These are phyloP conservation scores for Trachemys scripta DNA, from an alignment of 2,113 vertebrate species.

Conservation along the genomic window DNA sequence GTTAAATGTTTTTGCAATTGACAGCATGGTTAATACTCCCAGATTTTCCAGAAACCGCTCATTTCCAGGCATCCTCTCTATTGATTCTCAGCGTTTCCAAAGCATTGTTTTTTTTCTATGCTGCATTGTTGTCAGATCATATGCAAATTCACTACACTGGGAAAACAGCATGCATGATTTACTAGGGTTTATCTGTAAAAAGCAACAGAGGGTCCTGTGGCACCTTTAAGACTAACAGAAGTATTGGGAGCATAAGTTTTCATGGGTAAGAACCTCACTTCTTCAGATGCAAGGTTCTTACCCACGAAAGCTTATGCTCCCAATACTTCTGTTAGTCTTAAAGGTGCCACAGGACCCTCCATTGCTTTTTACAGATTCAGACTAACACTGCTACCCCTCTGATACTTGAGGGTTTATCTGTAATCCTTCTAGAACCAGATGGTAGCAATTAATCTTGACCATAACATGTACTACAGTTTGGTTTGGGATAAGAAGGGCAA, in stretches of 20 bases:
- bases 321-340: too few species aligned
- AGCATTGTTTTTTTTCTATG: constrained; percentile 44
- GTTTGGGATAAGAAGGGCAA: background rate
- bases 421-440: constrained; percentile 18
- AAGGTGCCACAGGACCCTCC: too few species aligned
- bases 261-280: too few species aligned
- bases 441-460: constrained; percentile 13
- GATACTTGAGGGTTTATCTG: background rate
- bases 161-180: constrained; percentile 34
- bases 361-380: too few species aligned
- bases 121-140: background rate
- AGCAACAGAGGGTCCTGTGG: too few species aligned
- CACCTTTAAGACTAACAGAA: too few species aligned
- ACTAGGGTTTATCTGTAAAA: constrained; percentile 1
- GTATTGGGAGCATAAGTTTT: too few species aligned
- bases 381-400: too few species aligned
- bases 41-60: background rate
- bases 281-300: too few species aligned
- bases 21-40: background rate
- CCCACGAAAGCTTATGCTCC: too few species aligned
- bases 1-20: background rate
- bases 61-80: background rate
- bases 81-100: constrained; percentile 22
- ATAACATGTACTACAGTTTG: background rate
- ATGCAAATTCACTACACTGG: background rate